Base-by-base conservation (phyloP, 2,113 vertebrate species). In the Gobiocypris rarus region DNA sequence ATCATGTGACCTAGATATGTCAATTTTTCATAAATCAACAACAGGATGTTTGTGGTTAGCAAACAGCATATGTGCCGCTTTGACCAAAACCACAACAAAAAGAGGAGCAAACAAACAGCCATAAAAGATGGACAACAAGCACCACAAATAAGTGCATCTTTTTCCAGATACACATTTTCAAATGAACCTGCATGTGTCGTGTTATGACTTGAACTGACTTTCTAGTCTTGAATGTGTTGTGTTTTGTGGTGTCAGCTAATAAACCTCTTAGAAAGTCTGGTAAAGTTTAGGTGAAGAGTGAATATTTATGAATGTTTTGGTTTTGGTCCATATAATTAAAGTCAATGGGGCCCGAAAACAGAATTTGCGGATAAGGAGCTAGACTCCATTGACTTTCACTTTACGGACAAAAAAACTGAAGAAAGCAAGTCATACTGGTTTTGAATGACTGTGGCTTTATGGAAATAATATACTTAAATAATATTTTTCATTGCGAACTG, bases 131-230 rank as follows among this genome's bases (percentile, higher is more conserved):
- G 76, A 63, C 76, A 63, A 10, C 38, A 4, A 10, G 4, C 5
- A 45, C 56, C 8, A 24, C 54, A 41, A 41, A 58, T 70, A 41
- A 41, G n/a, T 15, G 70, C n/a, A n/a, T n/a, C 19, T 15, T 73
- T 48, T 73, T 9, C 38, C 38, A 73, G 22, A 45, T 8, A 15
- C n/a, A 26, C 4, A 1, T 65, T 83, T 41, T 77, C 5, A 38
- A 15, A 14, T n/a, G 48, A 50, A 69, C 31, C 38, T 50, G 43
- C 2, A 54, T 0, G 59, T 22, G 28, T 84, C 43, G 5, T 69
- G 43, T 77, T 82, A 58, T 17, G 45, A 82, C 69, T 45, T 82
- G 54, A 82, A 74, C 69, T 11, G 34, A 34, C 4, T 38, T 63
- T 41, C 70, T 15, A 3, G 58, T 83, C 15, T 83, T 83, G 43